These are phyloP conservation scores for Strix occidentalis DNA, from an alignment of 2,797 vertebrate genomes.

Conservation along the genomic window DNA sequence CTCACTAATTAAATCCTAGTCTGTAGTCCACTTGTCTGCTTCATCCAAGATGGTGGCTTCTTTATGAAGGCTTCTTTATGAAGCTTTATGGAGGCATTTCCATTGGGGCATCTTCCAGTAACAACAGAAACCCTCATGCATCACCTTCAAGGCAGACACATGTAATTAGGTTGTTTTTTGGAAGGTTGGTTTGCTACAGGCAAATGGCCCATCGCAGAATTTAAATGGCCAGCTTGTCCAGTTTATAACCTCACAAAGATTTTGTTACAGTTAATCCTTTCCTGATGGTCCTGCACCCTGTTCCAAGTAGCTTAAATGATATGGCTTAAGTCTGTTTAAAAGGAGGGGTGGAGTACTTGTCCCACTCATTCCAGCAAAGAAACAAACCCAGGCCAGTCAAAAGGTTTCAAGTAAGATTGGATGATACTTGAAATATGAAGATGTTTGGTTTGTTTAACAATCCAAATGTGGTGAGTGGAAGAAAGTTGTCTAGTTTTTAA, in stretches of 20 bases:
- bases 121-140: neutral
- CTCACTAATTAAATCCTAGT: conserved; percentile 75
- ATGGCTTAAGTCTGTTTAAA: conserved; percentile 41
- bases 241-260: conserved; percentile 31
- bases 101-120: neutral
- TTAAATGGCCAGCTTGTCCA: neutral
- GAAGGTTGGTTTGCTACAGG: neutral
- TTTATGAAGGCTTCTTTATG: conserved; percentile 42
- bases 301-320: conserved; percentile 26
- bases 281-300: neutral
- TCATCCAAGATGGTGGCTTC: conserved; percentile 24
- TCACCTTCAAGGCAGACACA: neutral
- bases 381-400: neutral
- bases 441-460: neutral
- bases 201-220: neutral
- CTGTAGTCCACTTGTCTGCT: conserved; percentile 54
- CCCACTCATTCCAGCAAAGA: neutral
- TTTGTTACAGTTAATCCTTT: conserved; percentile 55
- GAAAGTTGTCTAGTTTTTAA: neutral
- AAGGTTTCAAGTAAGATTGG: neutral
- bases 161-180: neutral
- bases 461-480: neutral
- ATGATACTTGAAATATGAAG: neutral
- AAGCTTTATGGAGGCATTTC: conserved; percentile 21
- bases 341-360: conserved; percentile 30